A percentile compares a stretch with the other conserved stretches of the same genome.
phyloP scores from a whole-genome alignment of 2,113 vertebrate genomes.

The Myocastor coypus region DNA sequence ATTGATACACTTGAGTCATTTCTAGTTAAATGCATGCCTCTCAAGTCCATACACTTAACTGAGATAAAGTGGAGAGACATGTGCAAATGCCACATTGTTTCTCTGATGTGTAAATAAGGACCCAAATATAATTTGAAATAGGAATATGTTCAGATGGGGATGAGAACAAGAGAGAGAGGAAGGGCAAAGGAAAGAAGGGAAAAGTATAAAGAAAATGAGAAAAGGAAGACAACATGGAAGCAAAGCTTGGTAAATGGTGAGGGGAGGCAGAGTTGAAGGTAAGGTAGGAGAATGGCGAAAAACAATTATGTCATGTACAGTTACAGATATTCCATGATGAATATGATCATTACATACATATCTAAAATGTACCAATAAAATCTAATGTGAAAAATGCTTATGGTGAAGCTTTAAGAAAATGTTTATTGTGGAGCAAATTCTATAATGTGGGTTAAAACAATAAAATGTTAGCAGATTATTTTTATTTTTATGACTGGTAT shows the following conservation, averaged over 20 bases:
- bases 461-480: background rate
- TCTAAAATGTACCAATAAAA: background rate
- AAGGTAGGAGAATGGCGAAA: background rate
- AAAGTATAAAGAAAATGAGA: background rate
- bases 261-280: background rate
- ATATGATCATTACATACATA: background rate
- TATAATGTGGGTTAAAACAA: background rate
- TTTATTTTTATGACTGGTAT: background rate
- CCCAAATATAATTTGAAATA: background rate
- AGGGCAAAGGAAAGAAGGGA: background rate
- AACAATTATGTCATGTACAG: background rate
- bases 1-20: background rate
- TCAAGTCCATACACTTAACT: background rate
- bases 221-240: background rate
- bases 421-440: background rate
- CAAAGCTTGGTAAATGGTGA: background rate
- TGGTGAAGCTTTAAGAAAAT: slow-evolving; percentile 31
- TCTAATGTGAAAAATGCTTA: background rate
- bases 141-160: background rate
- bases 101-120: background rate
- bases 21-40: background rate
- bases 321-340: background rate
- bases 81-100: background rate
- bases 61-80: background rate
- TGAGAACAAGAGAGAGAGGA: background rate